Base-by-base conservation (phyloP, 2,113 vertebrate genomes). In the Brachionichthys hirsutus region DNA sequence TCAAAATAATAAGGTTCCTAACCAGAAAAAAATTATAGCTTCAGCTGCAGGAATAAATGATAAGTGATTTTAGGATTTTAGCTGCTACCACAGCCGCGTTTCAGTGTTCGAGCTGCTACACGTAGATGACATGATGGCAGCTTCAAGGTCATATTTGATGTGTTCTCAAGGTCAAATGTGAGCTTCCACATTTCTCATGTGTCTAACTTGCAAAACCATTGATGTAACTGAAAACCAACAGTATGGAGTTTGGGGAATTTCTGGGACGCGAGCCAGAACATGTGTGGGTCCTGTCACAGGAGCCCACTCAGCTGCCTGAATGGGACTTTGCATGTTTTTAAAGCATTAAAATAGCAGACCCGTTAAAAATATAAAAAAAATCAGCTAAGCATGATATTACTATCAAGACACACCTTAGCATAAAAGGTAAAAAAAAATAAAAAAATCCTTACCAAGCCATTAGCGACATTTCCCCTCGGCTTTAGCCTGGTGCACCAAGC, bases 401-500 rank as follows among this genome's bases (percentile, higher is more conserved):
- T 47, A 19, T 42, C 40, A 53, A 14, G 15, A 12, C 18, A 2
- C 48, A 17, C 54, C 53, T 30, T 62, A 58, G 56, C 60, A 67
- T n/a, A 71, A 14, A 13, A 1, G 14, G 10, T 50, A 59, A 46
- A 73, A 9, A 22, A 9, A 47, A 24, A 12, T n/a, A n/a, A 44
- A 15, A 57, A n/a, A 35, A 19, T 10, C 4, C 7, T 49, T 36
- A 36, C 15, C 42, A 12, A 6, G 40, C 2, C 30, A n/a, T 52
- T 41, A 20, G 22, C 18, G 22, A 18, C 15, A 5, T 49, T 35
- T 51, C 34, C 4, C 34, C 44, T 62, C 55, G 36, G 0, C 43
- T 56, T 40, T n/a, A 54, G 24, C 72, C 51, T 11, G 13, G 13
- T 18, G 47, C 53, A 30, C 22, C 64, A 76, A 77, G 77, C 85